Conservation (phyloP, 2,797 vertebrate species). For the Alca torda region DNA sequence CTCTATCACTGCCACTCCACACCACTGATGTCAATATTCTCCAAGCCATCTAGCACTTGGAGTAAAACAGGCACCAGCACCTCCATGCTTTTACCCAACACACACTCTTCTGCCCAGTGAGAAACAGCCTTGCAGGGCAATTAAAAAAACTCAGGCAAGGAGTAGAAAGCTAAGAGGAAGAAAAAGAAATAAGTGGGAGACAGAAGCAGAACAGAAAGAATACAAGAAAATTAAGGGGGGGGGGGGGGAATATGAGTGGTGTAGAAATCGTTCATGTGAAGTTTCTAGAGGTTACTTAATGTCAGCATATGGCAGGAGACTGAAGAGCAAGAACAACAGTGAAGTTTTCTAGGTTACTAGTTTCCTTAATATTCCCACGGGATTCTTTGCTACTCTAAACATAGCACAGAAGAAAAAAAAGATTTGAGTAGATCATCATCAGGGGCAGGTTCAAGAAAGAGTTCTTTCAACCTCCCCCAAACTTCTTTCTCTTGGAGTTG, state of each 20-base stretch:
- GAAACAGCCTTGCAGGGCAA: neutral
- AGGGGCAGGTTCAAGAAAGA: slow-evolving; percentile 29
- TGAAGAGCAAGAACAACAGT: slow-evolving; percentile 33
- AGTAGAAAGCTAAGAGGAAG: neutral
- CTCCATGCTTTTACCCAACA: neutral
- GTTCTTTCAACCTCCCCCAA: neutral
- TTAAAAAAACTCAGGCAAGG: neutral
- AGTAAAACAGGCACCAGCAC: neutral
- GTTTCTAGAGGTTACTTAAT: slow-evolving; percentile 19
- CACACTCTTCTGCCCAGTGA: neutral
- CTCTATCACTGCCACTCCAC: neutral
- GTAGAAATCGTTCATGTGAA: neutral
- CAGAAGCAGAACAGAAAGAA: neutral
- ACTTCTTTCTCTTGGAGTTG: neutral
- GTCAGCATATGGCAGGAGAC: neutral
- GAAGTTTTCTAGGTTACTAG: slow-evolving; percentile 62
- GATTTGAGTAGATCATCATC: neutral
- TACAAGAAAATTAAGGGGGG: neutral
- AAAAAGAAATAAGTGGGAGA: neutral
- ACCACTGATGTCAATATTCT: neutral
- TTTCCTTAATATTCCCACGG: slow-evolving; percentile 64
- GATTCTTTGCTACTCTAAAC: slow-evolving; percentile 55
- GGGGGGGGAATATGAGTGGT: neutral
- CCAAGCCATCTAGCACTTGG: neutral
- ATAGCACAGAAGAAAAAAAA: slow-evolving; percentile 47